Conservation (phyloP, 2,113 vertebrate genomes). For the Cryptoleucopteryx plumbea region DNA sequence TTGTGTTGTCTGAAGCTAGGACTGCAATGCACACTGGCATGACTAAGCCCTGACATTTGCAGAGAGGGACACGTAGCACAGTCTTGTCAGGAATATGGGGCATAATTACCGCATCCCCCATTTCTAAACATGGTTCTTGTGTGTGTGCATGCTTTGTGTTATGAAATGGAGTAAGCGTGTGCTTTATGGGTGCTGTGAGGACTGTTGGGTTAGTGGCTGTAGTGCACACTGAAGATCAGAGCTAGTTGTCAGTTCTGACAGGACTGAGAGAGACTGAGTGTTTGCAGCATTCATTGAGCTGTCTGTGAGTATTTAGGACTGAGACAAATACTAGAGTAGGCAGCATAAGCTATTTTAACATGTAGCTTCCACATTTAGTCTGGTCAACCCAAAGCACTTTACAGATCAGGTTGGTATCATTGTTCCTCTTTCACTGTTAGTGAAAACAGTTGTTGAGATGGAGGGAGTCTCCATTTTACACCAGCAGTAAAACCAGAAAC, state of each 20-base stretch:
- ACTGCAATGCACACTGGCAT: neutral
- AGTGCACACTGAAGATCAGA: neutral
- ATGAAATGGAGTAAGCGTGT: neutral
- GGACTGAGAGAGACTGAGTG: neutral
- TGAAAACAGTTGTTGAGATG: neutral
- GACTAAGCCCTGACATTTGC: neutral
- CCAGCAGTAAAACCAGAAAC: neutral
- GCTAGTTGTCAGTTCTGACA: neutral
- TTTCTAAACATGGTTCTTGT: neutral
- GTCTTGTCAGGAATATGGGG: neutral
- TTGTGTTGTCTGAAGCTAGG: neutral
- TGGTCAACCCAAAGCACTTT: neutral
- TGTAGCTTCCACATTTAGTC: neutral
- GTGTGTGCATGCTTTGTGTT: neutral
- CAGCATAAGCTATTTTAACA: neutral
- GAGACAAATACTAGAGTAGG: neutral
- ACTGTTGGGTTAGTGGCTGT: neutral
- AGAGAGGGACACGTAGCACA: fast-evolving
- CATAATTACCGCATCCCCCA: fast-evolving
- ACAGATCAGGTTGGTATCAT: neutral
- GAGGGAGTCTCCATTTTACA: neutral
- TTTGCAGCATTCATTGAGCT: neutral
- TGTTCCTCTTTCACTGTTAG: neutral
- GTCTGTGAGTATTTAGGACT: neutral
- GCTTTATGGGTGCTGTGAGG: neutral